These are phyloP conservation scores for Cladorhizidae sp. DNA, from an alignment of 37 sponge, comb jelly and placozoan species.

Conservation along the genomic window DNA sequence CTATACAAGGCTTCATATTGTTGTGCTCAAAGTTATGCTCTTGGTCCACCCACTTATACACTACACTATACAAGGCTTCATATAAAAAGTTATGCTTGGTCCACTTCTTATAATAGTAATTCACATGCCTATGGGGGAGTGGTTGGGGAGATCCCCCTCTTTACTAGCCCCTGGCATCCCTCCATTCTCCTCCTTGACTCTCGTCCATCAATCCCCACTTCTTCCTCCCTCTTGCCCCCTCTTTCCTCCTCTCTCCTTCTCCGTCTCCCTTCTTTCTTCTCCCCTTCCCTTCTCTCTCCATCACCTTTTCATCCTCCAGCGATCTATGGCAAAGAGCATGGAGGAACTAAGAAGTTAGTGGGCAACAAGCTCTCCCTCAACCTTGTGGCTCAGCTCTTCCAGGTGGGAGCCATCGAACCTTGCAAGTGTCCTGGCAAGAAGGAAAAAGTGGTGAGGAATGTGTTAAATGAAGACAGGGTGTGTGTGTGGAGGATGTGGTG, in stretches of 20 bases:
- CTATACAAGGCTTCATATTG: too few species aligned
- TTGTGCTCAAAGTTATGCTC: too few species aligned
- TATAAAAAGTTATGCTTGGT: too few species aligned
- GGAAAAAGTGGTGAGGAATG: constrained; percentile 25
- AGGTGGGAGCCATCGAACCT: constrained; percentile 71
- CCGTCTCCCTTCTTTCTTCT: neutral
- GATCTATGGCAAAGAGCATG: constrained; percentile 57
- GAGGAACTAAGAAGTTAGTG: constrained; percentile 73
- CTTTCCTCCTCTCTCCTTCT: neutral
- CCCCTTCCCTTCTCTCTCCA: neutral
- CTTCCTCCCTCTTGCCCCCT: neutral
- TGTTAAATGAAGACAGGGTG: neutral
- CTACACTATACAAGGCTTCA: too few species aligned
- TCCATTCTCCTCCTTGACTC: too few species aligned
- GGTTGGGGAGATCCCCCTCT: too few species aligned
- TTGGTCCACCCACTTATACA: too few species aligned
- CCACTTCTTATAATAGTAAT: too few species aligned
- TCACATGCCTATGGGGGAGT: too few species aligned
- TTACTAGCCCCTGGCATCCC: too few species aligned
- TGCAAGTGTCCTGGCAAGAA: constrained; percentile 34
- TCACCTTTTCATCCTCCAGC: constrained; percentile 15
- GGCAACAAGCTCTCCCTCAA: constrained; percentile 56
- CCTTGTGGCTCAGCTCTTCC: constrained; percentile 69
- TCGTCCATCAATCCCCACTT: too few species aligned
- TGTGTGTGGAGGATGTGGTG: neutral